Evolutionary conservation across 1,140 invertebrate genomes (phyloP).

Genomic region (Diorhabda sublineata): DNA sequence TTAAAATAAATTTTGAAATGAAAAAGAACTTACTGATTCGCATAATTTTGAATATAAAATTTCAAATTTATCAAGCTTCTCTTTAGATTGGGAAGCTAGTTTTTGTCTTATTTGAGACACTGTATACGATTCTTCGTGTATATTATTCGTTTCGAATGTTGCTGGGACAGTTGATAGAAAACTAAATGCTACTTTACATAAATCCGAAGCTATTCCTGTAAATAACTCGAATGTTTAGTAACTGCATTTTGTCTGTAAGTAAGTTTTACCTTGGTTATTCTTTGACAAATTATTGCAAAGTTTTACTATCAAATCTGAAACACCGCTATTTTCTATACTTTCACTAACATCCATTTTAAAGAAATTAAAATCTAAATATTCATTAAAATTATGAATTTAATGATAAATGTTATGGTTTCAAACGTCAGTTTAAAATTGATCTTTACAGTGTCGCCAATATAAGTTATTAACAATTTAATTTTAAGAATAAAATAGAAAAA

Average conservation of each 20-base stretch:
- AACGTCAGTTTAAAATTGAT: neutral
- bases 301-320: slow-evolving; percentile 37
- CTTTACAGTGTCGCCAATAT: too few species aligned
- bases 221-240: slow-evolving; percentile 19
- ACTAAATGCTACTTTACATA: slow-evolving; percentile 38
- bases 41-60: slow-evolving; percentile 37
- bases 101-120: slow-evolving; percentile 34
- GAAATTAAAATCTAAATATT: neutral
- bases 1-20: slow-evolving; percentile 1
- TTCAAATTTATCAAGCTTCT: slow-evolving; percentile 39
- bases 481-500: too few species aligned
- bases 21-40: slow-evolving; percentile 37
- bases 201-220: slow-evolving; percentile 32
- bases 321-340: slow-evolving; percentile 23
- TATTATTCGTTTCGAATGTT: slow-evolving; percentile 5
- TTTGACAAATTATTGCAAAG: slow-evolving; percentile 41
- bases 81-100: slow-evolving; percentile 27
- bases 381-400: neutral
- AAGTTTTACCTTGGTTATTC: slow-evolving; percentile 35
- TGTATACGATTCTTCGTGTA: slow-evolving; percentile 35
- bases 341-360: slow-evolving; percentile 14
- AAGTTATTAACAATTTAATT: too few species aligned
- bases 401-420: neutral
- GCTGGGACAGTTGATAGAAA: slow-evolving; percentile 26
- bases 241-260: too few species aligned